phyloP scores from a whole-genome alignment of 30 jellyfish, hydroid and myxozoan genomes.

The Cassiopea xamachana region DNA sequence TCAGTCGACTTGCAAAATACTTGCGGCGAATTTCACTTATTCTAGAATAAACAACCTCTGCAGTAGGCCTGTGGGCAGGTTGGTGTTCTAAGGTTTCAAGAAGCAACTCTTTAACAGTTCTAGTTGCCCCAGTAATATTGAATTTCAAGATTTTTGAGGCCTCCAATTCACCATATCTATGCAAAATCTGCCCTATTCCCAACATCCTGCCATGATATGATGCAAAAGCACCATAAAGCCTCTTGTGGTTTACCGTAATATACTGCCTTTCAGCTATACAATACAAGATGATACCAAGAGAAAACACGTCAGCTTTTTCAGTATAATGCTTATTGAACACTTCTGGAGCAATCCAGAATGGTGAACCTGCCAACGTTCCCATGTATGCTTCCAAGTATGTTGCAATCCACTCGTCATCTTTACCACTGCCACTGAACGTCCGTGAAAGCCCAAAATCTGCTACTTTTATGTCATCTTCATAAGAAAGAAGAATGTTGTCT shows the following conservation, averaged over 20 bases:
- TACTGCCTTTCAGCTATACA: constrained; percentile 52
- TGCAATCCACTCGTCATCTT: constrained; percentile 9
- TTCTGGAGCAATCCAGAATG: constrained; percentile 85
- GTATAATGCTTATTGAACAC: constrained; percentile 55
- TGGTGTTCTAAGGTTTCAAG: constrained; percentile 34
- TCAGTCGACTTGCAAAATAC: background rate
- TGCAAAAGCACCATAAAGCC: constrained; percentile 71
- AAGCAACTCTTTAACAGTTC: constrained; percentile 17
- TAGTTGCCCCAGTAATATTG: constrained; percentile 1
- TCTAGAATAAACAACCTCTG: constrained; percentile 10
- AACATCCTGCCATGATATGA: background rate
- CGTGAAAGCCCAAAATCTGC: constrained; percentile 84
- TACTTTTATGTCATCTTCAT: constrained; percentile 49
- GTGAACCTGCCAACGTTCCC: constrained; percentile 80
- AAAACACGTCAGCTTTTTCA: constrained; percentile 73
- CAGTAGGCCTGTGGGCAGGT: constrained; percentile 44
- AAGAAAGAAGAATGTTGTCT: constrained; percentile 57
- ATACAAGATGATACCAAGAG: constrained; percentile 64
- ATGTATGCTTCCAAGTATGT: constrained; percentile 20
- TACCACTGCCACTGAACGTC: constrained; percentile 3
- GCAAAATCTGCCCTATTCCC: constrained; percentile 43
- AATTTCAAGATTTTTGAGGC: constrained; percentile 24
- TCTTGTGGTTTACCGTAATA: background rate
- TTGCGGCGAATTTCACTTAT: background rate
- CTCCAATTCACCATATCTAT: background rate